Percentiles rank a stretch among this genome's conserved stretches.
Conservation (phyloP, 2,888 invertebrate species). For the Macrosiphum euphorbiae region DNA sequence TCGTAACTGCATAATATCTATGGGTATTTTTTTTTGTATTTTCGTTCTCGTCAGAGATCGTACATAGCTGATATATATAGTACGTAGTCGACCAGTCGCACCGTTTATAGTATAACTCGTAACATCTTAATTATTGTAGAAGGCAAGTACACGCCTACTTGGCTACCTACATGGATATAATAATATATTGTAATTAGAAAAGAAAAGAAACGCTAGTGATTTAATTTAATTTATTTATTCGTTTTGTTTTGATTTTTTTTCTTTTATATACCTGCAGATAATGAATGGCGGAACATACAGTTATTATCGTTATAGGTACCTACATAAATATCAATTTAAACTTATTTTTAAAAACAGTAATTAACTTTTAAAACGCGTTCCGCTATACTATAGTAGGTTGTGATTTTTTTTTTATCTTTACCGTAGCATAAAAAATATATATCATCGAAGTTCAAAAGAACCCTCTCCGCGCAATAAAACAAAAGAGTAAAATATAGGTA, state of each 20-base stretch:
- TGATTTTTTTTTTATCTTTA: not conserved
- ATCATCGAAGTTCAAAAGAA: conserved; percentile 16
- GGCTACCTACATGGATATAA: not conserved
- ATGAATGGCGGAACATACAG: not conserved
- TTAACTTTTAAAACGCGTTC: conserved; percentile 35
- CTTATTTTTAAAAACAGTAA: conserved; percentile 33
- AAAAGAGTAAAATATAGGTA: not conserved
- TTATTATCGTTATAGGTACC: not conserved
- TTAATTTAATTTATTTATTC: conserved; percentile 3
- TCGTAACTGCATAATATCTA: not conserved
- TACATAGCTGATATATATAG: not conserved
- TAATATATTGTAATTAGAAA: conserved; percentile 15
- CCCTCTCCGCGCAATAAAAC: not conserved
- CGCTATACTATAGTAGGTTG: not conserved
- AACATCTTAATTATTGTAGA: not conserved
- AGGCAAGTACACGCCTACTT: not conserved
- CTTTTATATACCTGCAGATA: not conserved
- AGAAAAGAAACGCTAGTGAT: not conserved
- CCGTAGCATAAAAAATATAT: not conserved
- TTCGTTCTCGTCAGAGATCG: not conserved
- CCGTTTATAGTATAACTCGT: not conserved
- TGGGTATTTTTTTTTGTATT: not conserved
- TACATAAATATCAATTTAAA: conserved; percentile 41
- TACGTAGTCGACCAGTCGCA: not conserved
- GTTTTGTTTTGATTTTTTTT: not conserved